phyloP scores from a whole-genome alignment of 2,888 invertebrate genomes.

The Eubasilissa splendida region DNA sequence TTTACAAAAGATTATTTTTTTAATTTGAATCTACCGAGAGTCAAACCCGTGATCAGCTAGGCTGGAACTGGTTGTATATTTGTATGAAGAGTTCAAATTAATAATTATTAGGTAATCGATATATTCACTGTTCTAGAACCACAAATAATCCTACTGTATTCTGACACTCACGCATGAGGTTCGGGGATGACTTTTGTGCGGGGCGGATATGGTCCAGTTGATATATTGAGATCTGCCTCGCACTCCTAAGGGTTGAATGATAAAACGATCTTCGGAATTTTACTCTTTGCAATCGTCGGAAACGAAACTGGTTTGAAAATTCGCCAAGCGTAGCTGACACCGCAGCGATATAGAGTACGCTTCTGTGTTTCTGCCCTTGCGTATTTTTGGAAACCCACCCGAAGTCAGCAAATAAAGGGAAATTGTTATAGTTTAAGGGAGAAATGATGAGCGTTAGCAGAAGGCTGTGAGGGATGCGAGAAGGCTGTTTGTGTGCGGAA shows the following conservation, averaged over 20 bases:
- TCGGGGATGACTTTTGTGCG: constrained; percentile 15
- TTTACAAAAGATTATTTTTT: too few relatives aligned
- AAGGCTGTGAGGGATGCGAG: neutral
- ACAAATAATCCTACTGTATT: neutral
- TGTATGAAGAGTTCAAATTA: too few relatives aligned
- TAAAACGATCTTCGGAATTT: too few relatives aligned
- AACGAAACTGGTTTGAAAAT: too few relatives aligned
- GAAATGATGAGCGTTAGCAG: neutral
- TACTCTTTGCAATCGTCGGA: too few relatives aligned
- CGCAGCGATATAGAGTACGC: neutral
- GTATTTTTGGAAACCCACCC: neutral
- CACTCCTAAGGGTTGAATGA: neutral
- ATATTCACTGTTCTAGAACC: too few relatives aligned
- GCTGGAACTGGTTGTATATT: too few relatives aligned
- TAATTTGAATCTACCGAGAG: too few relatives aligned
- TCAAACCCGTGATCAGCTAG: too few relatives aligned
- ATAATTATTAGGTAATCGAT: too few relatives aligned
- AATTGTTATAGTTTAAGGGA: constrained; percentile 2
- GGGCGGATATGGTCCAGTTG: constrained; percentile 5
- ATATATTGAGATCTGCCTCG: neutral
- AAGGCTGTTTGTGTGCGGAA: neutral
- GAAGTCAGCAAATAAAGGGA: constrained; percentile 21
- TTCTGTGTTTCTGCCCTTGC: neutral
- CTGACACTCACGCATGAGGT: constrained; percentile 17
- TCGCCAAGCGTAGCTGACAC: too few relatives aligned